Base-by-base conservation (phyloP, 2,888 invertebrate genomes). In the Nephrocerus scutellatus region DNA sequence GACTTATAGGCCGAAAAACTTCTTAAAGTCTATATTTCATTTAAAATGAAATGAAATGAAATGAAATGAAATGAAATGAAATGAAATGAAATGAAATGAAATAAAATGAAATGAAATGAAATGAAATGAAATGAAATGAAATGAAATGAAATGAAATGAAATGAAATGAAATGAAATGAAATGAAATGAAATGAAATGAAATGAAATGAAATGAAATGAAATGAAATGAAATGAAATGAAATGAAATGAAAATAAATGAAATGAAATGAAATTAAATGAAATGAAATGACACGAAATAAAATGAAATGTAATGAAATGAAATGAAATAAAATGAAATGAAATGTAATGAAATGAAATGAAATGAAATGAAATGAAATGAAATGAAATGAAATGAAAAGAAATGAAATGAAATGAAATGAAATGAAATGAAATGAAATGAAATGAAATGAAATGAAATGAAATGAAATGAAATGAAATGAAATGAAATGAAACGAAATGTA, bases 351-450 rank as follows among this genome's bases (percentile, higher is more conserved):
- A 28, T 15, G 20, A 18, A 29, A 28, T 29, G 36, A 29, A 36
- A 20, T 36, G 29, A 18, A 36, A 9, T 36, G 20, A 29, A 29
- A 13, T 36, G 24, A 19, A 36, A 20, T 36, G 29, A 29, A 36
- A 28, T 36, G 23, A 4, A 36, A 16, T 28, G 28, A 36, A 36
- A 21, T 26, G 28, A 29, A 36, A 28, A 13, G 29, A 29, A 36
- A 36, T 29, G 26, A 18, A 36, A 28, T 29, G 29, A 36, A 36
- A 28, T 36, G 19, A 29, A 36, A 28, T 36, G 36, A 29, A 36
- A 28, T 26, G 36, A 22, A 29, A 28, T 29, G 29, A 29, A 29
- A 28, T 36, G 29, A 29, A 36, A 28, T 36, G 29, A 19, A 36
- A 28, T 36, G 29, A 5, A 36, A 28, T 36, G 36, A 36, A 36